Conservation (phyloP, 1,140 invertebrate species). For the Portunus trituberculatus region DNA sequence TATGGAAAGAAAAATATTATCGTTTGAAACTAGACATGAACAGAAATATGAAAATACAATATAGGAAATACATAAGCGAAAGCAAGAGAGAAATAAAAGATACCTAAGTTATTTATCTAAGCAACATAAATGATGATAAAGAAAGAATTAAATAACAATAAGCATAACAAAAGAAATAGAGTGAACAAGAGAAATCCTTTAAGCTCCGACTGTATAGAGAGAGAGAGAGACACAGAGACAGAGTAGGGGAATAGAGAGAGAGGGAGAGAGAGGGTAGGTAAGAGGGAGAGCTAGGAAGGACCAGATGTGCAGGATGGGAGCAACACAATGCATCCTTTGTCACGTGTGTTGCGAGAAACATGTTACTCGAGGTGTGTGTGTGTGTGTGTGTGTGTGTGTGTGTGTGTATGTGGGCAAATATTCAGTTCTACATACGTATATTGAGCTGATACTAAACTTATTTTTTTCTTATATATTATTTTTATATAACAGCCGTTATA, state of each 20-base stretch:
- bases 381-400: slow-evolving; percentile 37
- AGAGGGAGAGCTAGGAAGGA: background rate
- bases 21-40: background rate
- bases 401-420: background rate
- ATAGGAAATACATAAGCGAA: background rate
- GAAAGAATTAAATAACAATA: background rate
- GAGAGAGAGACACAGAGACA: too few relatives aligned
- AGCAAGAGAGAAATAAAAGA: too few relatives aligned
- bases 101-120: too few relatives aligned
- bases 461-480: too few relatives aligned
- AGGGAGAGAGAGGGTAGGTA: background rate
- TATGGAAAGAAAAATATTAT: background rate
- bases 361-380: background rate
- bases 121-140: background rate
- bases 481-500: background rate
- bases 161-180: background rate
- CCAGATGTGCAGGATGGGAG: background rate
- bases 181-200: background rate
- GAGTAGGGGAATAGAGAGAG: too few relatives aligned
- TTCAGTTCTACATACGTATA: too few relatives aligned
- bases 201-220: background rate
- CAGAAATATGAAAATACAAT: background rate
- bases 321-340: background rate
- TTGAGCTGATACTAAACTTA: too few relatives aligned
- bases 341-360: background rate